A percentile compares a stretch with the other conserved stretches of the same genome.
These are phyloP conservation scores for Mohoua ochrocephala DNA, from an alignment of 2,113 vertebrate genomes.

Conservation along the genomic window DNA sequence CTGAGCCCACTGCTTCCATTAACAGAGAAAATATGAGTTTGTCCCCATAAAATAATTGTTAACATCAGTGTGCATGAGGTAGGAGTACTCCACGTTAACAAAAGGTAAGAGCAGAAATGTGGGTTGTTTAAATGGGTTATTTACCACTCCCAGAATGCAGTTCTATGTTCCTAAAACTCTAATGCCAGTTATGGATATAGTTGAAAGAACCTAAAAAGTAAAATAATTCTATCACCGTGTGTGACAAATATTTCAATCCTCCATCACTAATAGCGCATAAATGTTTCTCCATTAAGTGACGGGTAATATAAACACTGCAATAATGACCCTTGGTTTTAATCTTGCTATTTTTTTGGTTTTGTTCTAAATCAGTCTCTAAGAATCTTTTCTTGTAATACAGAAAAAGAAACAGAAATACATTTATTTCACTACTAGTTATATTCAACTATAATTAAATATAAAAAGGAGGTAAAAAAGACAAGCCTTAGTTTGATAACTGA, in stretches of 20 bases:
- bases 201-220: neutral
- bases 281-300: neutral
- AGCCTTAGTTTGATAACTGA: neutral
- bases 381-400: neutral
- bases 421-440: neutral
- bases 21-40: neutral
- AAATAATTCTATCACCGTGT: neutral
- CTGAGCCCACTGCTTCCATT: neutral
- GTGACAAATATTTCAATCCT: neutral
- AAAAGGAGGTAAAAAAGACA: neutral
- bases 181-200: neutral
- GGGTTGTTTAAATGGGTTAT: neutral
- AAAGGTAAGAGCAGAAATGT: neutral
- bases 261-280: neutral
- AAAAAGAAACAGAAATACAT: neutral
- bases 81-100: neutral
- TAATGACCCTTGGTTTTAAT: neutral
- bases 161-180: neutral
- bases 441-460: neutral
- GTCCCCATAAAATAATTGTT: neutral
- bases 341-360: neutral
- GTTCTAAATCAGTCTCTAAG: neutral
- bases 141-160: neutral
- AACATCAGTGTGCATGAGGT: neutral
- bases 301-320: neutral